Conservation (phyloP, 2,113 vertebrate genomes). For the Onychostruthus taczanowskii region DNA sequence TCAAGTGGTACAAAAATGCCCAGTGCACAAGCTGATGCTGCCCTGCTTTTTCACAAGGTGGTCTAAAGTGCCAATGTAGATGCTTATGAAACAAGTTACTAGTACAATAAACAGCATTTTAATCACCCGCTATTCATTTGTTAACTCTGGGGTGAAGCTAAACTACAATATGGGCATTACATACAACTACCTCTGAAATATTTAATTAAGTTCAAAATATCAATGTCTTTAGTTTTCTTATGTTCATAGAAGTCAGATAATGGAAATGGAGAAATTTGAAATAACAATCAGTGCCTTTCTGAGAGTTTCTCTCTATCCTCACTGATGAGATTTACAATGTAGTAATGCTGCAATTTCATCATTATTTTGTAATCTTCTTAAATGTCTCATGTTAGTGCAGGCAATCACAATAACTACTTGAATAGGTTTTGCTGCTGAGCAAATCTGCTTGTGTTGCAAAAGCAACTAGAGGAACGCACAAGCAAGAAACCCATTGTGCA, state of each 20-base stretch:
- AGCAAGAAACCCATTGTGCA: not conserved
- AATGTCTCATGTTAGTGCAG: constrained; percentile 53
- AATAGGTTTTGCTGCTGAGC: constrained; percentile 39
- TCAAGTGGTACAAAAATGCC: not conserved
- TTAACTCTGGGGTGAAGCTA: not conserved
- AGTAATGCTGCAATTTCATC: constrained; percentile 57
- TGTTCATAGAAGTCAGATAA: not conserved
- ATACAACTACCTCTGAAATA: not conserved
- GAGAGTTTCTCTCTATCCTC: not conserved
- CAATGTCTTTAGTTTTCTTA: not conserved
- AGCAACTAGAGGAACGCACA: not conserved
- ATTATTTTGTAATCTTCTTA: constrained; percentile 67
- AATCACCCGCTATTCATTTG: not conserved
- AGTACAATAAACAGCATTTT: not conserved
- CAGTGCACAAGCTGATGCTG: not conserved
- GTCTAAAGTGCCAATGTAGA: not conserved
- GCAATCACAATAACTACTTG: constrained; percentile 45
- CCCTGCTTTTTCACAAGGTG: not conserved
- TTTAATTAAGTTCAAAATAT: not conserved
- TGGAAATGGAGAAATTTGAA: not conserved
- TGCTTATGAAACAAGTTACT: not conserved
- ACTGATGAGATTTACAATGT: constrained; percentile 25
- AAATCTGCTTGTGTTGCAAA: constrained; percentile 58
- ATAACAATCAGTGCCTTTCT: not conserved
- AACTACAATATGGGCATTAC: not conserved